Evolutionary conservation across 2,888 invertebrate species (phyloP), one percentile per base, ranked within the genome.

Genomic region (Mycogona germanica): DNA sequence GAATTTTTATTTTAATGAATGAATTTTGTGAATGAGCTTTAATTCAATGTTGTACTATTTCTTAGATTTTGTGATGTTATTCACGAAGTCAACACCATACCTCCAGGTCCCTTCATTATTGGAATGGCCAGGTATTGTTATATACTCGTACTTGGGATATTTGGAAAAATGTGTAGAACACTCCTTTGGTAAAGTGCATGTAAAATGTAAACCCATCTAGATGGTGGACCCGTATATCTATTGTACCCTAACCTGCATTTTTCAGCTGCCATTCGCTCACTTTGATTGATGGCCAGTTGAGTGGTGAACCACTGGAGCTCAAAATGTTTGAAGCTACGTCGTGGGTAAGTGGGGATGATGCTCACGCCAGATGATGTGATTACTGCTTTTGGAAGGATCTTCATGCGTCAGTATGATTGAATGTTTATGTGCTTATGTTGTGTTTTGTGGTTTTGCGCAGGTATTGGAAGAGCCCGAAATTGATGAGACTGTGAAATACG

Each of bases 261-360:
- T n/a, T n/a, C n/a, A n/a, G 82, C 0, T 88, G 88, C 66, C 89
- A 89, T 68, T 85, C 87, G 0, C 74, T 91, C 45, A 87, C 87
- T 1, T 76, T 83, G 61, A 86, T 92, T 55, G 81, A 86, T 59
- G 83, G 82, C 1, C 74, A 81, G 64, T 68, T 89, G 29, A 80
- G 80, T n/a, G 92, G 91, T 0, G 91, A 92, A 71, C 91, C 91
- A 0, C 71, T 92, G 51, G 92, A 92, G 66, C 72, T 89, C 57
- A 88, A 84, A 70, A 69, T 69, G 68, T 77, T 77, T 63, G 69
- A 73, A 56, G 70, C 75, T 21, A 75, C 76, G 4, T 69, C 68
- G 58, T 77, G 76, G 75, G 70, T 70, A 60, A 48, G 4, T 46
- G 5, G n/a, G n/a, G n/a, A n/a, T n/a, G n/a, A n/a, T n/a, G n/a